A percentile compares a stretch with the other conserved stretches of the same genome.
phyloP scores from a whole-genome alignment of 64 coral and sea anemone genomes.

The Pocillopora verrucosa region DNA sequence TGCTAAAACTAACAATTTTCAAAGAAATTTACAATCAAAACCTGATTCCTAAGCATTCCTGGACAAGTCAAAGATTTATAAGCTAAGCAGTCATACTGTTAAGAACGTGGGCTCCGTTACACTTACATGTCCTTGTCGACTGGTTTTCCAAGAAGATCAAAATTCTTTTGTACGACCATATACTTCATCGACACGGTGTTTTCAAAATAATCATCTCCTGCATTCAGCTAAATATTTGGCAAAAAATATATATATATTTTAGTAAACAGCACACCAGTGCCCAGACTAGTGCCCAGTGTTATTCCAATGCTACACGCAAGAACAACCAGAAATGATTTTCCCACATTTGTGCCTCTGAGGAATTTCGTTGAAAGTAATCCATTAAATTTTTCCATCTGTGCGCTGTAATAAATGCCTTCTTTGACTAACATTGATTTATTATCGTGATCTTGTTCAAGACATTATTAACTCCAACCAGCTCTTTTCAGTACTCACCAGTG shows the following conservation, averaged over 20 bases:
- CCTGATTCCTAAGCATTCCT: neutral
- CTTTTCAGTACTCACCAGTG: constrained; percentile 31
- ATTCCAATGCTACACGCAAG: too few species aligned
- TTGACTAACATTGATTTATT: too few species aligned
- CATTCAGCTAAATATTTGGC: constrained; percentile 5
- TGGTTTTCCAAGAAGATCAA: neutral
- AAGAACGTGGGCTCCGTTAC: neutral
- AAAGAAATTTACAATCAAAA: too few species aligned
- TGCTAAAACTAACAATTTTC: too few species aligned
- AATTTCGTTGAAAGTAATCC: too few species aligned
- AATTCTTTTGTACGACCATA: constrained; percentile 27
- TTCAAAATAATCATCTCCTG: constrained; percentile 30
- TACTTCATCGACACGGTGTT: constrained; percentile 34
- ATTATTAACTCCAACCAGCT: neutral
- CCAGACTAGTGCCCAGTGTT: too few species aligned
- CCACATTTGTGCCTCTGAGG: too few species aligned
- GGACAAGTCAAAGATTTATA: neutral
- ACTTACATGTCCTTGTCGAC: constrained; percentile 64
- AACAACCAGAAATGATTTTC: too few species aligned
- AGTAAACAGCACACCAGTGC: neutral
- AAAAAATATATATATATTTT: neutral
- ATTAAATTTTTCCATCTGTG: too few species aligned
- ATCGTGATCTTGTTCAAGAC: too few species aligned
- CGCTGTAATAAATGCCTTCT: too few species aligned
- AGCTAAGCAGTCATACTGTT: neutral